phyloP scores from a whole-genome alignment of 2,888 invertebrate species.

The Leucoma salicis region DNA sequence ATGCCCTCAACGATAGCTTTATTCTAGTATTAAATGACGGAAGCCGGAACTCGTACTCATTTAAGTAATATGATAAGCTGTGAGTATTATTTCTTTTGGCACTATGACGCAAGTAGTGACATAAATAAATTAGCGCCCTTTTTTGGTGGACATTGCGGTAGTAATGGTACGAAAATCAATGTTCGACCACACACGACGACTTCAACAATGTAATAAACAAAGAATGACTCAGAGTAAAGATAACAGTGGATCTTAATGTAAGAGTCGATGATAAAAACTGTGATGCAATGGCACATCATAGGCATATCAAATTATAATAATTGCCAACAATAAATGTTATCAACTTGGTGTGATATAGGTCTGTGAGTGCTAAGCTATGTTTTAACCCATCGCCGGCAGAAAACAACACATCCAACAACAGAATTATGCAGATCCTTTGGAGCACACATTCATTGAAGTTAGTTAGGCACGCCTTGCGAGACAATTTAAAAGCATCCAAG shows the following conservation, averaged over 20 bases:
- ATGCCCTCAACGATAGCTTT: background rate
- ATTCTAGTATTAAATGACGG: conserved; percentile 5
- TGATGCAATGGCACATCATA: background rate
- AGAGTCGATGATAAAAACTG: background rate
- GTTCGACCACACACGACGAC: conserved; percentile 52
- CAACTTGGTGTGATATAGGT: too few species aligned
- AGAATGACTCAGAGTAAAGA: background rate
- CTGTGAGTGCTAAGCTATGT: too few species aligned
- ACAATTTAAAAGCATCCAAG: too few species aligned
- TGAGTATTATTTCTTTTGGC: conserved; percentile 45
- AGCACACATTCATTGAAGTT: too few species aligned
- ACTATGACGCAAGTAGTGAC: conserved; percentile 57
- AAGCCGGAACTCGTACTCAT: conserved; percentile 6
- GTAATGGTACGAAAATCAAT: conserved; percentile 30
- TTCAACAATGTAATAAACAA: conserved; percentile 1
- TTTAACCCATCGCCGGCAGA: too few species aligned
- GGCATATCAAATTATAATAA: too few species aligned
- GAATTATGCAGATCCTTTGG: too few species aligned
- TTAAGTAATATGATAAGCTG: conserved; percentile 6
- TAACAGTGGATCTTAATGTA: background rate
- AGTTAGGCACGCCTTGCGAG: too few species aligned
- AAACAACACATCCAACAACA: too few species aligned
- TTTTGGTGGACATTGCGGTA: conserved; percentile 38
- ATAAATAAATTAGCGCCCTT: conserved; percentile 43
- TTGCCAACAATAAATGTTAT: background rate